phyloP scores from a whole-genome alignment of 1,140 invertebrate species.

The Brachystomella parvula region DNA sequence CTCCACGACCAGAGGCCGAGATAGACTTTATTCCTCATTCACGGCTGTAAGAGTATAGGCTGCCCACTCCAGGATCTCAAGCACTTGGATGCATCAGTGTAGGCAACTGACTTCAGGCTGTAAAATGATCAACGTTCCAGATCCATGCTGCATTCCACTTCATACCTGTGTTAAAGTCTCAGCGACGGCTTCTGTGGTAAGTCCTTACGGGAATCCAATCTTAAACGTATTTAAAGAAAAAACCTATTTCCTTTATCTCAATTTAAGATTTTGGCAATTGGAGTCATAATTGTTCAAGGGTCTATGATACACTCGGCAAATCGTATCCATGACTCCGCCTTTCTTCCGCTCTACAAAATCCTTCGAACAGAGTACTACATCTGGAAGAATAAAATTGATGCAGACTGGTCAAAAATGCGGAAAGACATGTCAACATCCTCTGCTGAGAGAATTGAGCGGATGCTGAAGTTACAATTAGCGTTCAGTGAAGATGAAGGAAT shows the following conservation, averaged over 20 bases:
- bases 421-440: background rate
- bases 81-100: no score
- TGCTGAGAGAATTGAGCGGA: background rate
- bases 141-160: conserved; percentile 1
- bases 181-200: conserved; percentile 6
- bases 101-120: no score
- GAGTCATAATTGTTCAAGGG: background rate
- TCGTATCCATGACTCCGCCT: background rate
- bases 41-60: no score
- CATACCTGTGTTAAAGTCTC: conserved; percentile 10
- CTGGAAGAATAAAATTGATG: conserved; percentile 3
- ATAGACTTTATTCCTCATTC: no score
- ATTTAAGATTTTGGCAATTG: background rate
- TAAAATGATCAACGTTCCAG: background rate
- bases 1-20: no score
- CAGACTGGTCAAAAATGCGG: background rate
- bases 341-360: conserved; percentile 6
- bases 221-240: background rate
- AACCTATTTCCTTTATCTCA: background rate
- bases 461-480: background rate
- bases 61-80: no score
- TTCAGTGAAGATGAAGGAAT: background rate
- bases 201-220: background rate
- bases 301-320: background rate
- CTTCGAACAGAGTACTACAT: conserved; percentile 2